Percentiles rank a stretch among this genome's conserved stretches.
phyloP scores from a whole-genome alignment of 2,113 vertebrate genomes.

The Sminthopsis crassicaudata region DNA sequence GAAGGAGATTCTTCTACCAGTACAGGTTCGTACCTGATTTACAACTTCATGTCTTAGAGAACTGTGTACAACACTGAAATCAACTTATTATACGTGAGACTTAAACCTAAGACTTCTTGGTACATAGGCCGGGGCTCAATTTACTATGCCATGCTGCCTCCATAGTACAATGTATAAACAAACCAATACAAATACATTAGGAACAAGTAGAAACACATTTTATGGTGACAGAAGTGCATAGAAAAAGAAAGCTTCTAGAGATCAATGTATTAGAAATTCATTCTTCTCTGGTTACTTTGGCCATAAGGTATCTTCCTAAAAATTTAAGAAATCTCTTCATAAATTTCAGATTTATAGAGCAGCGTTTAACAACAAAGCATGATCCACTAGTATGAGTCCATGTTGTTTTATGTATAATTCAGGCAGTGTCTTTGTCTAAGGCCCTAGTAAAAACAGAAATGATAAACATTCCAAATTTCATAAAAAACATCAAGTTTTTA shows the following conservation, averaged over 20 bases:
- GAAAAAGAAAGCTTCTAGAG: background rate
- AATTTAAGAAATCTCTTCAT: background rate
- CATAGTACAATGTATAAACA: background rate
- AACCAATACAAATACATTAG: background rate
- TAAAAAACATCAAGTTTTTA: background rate
- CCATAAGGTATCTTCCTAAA: background rate
- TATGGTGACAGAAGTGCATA: background rate
- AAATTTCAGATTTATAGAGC: background rate
- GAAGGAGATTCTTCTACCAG: background rate
- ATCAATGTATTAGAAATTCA: background rate
- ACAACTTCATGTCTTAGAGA: background rate
- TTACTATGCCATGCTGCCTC: background rate
- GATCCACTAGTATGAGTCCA: background rate
- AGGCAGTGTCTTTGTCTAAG: background rate
- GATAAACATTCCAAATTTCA: constrained; percentile 21
- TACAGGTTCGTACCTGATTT: background rate
- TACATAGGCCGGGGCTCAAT: background rate
- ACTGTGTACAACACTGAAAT: background rate
- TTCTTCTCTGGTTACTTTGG: background rate
- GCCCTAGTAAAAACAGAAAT: background rate
- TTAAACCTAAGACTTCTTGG: background rate
- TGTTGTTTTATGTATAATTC: background rate
- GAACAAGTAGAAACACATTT: background rate
- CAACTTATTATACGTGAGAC: background rate
- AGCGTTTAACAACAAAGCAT: background rate